Conservation (phyloP, 64 coral and sea anemone species). For the Montipora capricornis region DNA sequence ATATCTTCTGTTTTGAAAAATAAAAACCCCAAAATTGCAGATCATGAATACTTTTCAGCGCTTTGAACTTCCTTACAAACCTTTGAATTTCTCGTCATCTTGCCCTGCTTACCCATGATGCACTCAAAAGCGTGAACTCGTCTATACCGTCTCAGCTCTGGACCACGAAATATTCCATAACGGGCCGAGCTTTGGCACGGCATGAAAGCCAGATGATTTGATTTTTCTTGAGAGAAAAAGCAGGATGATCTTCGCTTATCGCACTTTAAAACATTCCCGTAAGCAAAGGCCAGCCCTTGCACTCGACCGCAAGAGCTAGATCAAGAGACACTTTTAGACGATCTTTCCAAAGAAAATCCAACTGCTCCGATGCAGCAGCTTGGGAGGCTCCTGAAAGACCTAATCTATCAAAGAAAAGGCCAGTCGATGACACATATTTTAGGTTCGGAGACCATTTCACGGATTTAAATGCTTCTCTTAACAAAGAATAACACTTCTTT, state of each 20-base stretch:
- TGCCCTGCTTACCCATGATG: too few relatives aligned
- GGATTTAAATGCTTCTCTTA: slow-evolving; percentile 46
- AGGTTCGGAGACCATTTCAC: slow-evolving; percentile 15
- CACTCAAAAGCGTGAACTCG: too few relatives aligned
- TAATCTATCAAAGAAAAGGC: background rate
- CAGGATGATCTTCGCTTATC: background rate
- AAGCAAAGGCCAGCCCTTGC: slow-evolving; percentile 22
- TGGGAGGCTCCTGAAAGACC: background rate
- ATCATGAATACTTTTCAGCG: too few relatives aligned
- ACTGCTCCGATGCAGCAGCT: slow-evolving; percentile 1
- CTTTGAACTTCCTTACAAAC: too few relatives aligned
- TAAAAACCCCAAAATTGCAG: too few relatives aligned
- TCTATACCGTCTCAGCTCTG: background rate
- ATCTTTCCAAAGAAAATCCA: slow-evolving; percentile 26
- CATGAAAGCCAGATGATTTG: slow-evolving; percentile 28
- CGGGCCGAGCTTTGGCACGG: background rate
- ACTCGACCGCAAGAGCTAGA: slow-evolving; percentile 11
- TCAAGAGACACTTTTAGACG: slow-evolving; percentile 12
- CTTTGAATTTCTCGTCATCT: too few relatives aligned
- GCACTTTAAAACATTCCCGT: background rate
- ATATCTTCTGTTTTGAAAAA: too few relatives aligned
- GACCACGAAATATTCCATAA: slow-evolving; percentile 43
- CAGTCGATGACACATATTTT: slow-evolving; percentile 13
- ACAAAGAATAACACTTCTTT: slow-evolving; percentile 23
- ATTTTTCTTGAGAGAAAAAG: slow-evolving; percentile 6